Percentiles rank a stretch among this genome's conserved stretches.
These are phyloP conservation scores for Falco punctatus DNA, from an alignment of 2,113 vertebrate genomes.

Conservation along the genomic window DNA sequence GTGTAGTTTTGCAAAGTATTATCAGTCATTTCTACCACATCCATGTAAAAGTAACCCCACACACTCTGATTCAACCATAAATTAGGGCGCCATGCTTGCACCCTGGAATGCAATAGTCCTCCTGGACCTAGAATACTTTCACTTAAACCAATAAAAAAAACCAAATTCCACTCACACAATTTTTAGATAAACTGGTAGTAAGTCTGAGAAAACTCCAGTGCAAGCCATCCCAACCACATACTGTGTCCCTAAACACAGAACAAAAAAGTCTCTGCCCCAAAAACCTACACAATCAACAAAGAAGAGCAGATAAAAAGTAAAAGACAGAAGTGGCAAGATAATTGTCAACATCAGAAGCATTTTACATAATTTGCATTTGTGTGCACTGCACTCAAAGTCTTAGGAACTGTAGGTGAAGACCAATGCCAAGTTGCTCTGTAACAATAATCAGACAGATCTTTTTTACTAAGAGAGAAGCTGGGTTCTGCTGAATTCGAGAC, in stretches of 20 bases:
- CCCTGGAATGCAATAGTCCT: background rate
- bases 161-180: background rate
- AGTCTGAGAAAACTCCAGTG: background rate
- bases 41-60: background rate
- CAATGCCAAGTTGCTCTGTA: background rate
- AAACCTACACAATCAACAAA: background rate
- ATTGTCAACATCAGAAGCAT: background rate
- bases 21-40: background rate
- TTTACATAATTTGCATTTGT: background rate
- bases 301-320: background rate
- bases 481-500: background rate
- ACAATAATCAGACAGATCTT: background rate
- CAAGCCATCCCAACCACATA: background rate
- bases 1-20: background rate
- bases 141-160: background rate
- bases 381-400: background rate
- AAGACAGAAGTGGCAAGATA: background rate
- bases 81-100: background rate
- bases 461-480: background rate
- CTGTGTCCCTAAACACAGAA: rapidly evolving
- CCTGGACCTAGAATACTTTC: background rate
- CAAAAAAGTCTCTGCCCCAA: background rate
- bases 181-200: background rate
- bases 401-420: background rate
- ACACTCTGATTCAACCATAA: background rate